Evolutionary conservation across 2,113 vertebrate genomes (phyloP).

Genomic region (Ptilorrhoa leucosticta): DNA sequence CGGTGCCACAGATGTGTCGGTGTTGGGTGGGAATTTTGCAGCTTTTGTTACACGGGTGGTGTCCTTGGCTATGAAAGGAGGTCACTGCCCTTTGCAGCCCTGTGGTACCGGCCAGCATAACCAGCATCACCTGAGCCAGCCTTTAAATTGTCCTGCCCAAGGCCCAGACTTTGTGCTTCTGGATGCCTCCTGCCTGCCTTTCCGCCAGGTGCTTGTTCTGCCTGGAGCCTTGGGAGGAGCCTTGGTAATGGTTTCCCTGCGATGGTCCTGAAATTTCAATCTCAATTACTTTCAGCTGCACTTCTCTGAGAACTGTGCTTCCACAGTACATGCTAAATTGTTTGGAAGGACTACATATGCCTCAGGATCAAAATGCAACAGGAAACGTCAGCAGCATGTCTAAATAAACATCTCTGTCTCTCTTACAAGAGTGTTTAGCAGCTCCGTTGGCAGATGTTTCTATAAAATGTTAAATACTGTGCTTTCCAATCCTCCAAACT

Average conservation of each 20-base stretch:
- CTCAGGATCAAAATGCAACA: constrained; percentile 51
- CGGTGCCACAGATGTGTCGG: accelerated
- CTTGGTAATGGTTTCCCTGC: background rate
- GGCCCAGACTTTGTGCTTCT: background rate
- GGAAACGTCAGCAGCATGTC: constrained; percentile 47
- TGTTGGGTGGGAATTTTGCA: background rate
- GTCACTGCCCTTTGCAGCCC: accelerated
- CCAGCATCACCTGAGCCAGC: accelerated
- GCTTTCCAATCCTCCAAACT: constrained; percentile 36
- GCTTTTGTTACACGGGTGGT: accelerated
- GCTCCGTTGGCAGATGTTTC: constrained; percentile 58
- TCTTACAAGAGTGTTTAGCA: constrained; percentile 37
- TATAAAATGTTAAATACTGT: constrained; percentile 61
- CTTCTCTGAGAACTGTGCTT: background rate
- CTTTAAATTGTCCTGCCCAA: background rate
- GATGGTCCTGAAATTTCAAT: background rate
- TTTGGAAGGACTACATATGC: constrained; percentile 61
- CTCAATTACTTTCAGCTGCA: constrained; percentile 21
- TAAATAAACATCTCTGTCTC: constrained; percentile 56
- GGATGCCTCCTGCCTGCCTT: background rate
- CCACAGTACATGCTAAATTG: constrained; percentile 43
- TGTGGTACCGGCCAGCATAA: accelerated
- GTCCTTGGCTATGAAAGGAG: background rate
- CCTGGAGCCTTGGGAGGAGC: background rate
- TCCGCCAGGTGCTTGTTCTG: background rate